These are phyloP conservation scores for Troides oblongomaculatus DNA, from an alignment of 2,888 invertebrate genomes.

Conservation along the genomic window DNA sequence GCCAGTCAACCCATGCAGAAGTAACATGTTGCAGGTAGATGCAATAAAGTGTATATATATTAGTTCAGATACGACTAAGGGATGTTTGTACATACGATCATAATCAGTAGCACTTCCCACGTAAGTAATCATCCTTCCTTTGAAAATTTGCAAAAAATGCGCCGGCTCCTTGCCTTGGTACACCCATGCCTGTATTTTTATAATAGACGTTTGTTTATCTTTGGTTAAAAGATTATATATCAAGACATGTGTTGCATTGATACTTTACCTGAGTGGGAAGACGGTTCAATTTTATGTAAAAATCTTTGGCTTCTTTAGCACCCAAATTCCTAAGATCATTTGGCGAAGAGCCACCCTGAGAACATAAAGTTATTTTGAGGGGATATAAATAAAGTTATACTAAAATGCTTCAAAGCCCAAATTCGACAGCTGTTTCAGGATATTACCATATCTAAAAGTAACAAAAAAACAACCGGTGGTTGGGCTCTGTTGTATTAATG, in stretches of 20 bases:
- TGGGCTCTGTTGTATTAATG: too few species aligned
- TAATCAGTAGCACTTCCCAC: slow-evolving; percentile 83
- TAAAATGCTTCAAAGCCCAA: background rate
- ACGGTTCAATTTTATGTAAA: slow-evolving; percentile 73
- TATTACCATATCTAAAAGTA: background rate
- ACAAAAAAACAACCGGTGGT: too few species aligned
- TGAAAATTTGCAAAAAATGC: slow-evolving; percentile 94
- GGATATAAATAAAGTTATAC: background rate
- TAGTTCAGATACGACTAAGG: too few species aligned
- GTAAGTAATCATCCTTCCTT: slow-evolving; percentile 90
- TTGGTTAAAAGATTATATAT: slow-evolving; percentile 13
- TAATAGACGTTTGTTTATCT: background rate
- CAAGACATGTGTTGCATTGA: background rate
- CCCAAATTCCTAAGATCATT: slow-evolving; percentile 87
- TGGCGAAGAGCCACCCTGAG: slow-evolving; percentile 87
- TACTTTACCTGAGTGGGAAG: slow-evolving; percentile 71
- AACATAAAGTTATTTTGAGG: slow-evolving; percentile 23
- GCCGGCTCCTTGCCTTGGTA: slow-evolving; percentile 94
- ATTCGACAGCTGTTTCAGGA: background rate
- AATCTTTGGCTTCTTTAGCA: slow-evolving; percentile 80
- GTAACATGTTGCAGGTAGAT: too few species aligned
- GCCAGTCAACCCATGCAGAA: too few species aligned
- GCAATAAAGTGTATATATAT: too few species aligned
- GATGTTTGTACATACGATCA: slow-evolving; percentile 74
- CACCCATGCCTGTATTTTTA: slow-evolving; percentile 82